A percentile compares a stretch with the other conserved stretches of the same genome.
phyloP scores from a whole-genome alignment of 2,113 vertebrate species.

The Tinamus guttatus region DNA sequence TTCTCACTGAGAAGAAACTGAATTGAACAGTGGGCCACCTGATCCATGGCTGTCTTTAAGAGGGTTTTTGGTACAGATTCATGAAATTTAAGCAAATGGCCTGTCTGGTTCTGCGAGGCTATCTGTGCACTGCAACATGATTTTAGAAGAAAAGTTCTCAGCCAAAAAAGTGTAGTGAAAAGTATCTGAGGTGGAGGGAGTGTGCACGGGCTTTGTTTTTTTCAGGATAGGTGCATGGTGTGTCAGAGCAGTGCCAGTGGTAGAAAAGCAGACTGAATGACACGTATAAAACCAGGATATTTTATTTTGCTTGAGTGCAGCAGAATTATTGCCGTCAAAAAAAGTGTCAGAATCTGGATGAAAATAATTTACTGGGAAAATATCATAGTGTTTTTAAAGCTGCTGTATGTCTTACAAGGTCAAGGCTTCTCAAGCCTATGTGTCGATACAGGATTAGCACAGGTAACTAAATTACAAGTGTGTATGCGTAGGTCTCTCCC shows the following conservation, averaged over 20 bases:
- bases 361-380: accelerated
- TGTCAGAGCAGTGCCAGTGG: neutral
- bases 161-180: neutral
- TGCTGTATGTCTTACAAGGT: neutral
- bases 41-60: neutral
- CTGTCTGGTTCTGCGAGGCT: neutral
- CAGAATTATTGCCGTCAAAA: neutral
- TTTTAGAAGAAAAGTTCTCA: neutral
- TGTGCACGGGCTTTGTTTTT: neutral
- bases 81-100: neutral
- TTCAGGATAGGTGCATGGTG: neutral
- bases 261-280: neutral
- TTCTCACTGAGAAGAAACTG: neutral
- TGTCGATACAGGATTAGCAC: neutral
- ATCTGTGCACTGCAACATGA: neutral
- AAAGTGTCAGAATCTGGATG: neutral
- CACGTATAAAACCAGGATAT: neutral
- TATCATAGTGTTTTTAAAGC: neutral
- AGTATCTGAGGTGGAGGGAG: neutral
- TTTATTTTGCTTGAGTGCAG: neutral
- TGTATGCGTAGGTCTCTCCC: neutral
- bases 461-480: neutral
- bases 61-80: neutral
- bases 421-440: neutral
- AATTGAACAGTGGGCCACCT: neutral